Evolutionary conservation across 2,888 invertebrate species (phyloP).

Genomic region (Euplexia lucipara): DNA sequence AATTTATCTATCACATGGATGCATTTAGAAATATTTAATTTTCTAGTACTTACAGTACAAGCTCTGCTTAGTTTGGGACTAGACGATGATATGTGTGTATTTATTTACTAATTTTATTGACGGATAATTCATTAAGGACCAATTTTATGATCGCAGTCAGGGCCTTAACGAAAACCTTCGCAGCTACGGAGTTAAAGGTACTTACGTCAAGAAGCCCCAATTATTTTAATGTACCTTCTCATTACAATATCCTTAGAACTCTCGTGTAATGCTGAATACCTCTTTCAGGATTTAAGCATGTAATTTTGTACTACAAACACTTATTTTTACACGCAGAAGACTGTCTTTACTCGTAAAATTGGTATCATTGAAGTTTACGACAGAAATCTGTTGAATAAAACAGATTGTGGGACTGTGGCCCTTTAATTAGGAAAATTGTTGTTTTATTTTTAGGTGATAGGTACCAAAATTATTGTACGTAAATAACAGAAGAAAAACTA

Average conservation of each 20-base stretch:
- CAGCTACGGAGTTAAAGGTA: constrained; percentile 36
- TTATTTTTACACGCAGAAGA: constrained; percentile 21
- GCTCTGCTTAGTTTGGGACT: no score
- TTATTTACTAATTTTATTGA: neutral
- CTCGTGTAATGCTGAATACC: constrained; percentile 22
- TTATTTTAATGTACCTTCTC: constrained; percentile 61
- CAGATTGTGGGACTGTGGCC: neutral
- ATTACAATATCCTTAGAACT: constrained; percentile 56
- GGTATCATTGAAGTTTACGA: constrained; percentile 15
- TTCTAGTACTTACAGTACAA: no score
- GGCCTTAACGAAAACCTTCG: constrained; percentile 39
- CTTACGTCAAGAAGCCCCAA: constrained; percentile 51
- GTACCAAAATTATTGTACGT: no score
- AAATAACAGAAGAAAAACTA: no score
- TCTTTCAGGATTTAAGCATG: constrained; percentile 41
- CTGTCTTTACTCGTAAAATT: constrained; percentile 15
- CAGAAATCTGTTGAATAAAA: constrained; percentile 8
- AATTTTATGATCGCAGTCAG: neutral
- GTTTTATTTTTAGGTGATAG: neutral
- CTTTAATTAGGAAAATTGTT: neutral
- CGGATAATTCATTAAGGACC: neutral
- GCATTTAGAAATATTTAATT: no score
- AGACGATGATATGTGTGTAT: no score
- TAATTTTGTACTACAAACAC: constrained; percentile 45
- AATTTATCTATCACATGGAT: no score